Evolutionary conservation across 2,113 vertebrate species (phyloP), one percentile per base, ranked within the genome.

Genomic region (Siniperca chuatsi): DNA sequence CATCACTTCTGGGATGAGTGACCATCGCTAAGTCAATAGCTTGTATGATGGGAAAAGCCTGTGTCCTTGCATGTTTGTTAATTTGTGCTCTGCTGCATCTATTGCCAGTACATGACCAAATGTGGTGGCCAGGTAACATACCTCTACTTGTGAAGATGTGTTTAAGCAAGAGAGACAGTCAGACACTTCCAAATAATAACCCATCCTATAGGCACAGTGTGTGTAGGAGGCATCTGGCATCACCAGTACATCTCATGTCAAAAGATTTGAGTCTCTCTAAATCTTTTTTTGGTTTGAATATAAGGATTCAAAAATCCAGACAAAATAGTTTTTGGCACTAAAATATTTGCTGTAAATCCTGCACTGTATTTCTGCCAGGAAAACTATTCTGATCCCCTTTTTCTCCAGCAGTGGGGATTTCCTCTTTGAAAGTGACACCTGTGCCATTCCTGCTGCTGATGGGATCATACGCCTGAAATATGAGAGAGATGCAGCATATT

Each of bases 381-480:
- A 69, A 84, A 9, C 46, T 5, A 4, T 15, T 78, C 61, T 83
- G 10, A 91, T 77, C 62, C 66, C 37, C 37, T 6, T 13, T 64
- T 88, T 80, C 67, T 83, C 72, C 81, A 40, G 58, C 57, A 55
- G 73, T 67, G 29, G 52, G 79, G 79, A 85, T 75, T 83, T 83
- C 77, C 70, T 82, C 54, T 87, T 69, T 85, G 69, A 84, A 86
- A 86, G 55, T 67, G 79, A 86, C 76, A 64, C 71, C 60, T 79
- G 82, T 74, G 73, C 50, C 37, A 50, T 79, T 82, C 72, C 65
- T 81, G n/a, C 69, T 64, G 52, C 85, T 78, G 82, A 81, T 78
- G 72, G 78, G 72, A 89, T 84, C 83, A 83, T 70, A 83, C 37
- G 35, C 64, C 58, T 79, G 58, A 91, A 86, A 81, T 78, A 57